Conservation (phyloP, 2,888 invertebrate genomes). For the Rhagium mordax region DNA sequence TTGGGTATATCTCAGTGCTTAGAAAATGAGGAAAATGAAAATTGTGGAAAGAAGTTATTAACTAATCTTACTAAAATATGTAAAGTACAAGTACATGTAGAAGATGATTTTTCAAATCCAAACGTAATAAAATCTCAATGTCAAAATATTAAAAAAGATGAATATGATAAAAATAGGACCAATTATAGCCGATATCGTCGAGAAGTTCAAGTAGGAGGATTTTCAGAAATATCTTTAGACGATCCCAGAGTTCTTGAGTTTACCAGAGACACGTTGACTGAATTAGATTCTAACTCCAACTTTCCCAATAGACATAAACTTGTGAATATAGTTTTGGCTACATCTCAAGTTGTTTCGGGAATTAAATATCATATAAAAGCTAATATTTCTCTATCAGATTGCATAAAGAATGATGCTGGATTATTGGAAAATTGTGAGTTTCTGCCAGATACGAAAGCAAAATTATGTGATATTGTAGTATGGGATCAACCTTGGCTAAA, state of each 20-base stretch:
- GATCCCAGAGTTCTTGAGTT: conserved; percentile 45
- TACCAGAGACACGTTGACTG: conserved; percentile 41
- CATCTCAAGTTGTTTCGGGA: conserved; percentile 55
- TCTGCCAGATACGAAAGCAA: conserved; percentile 52
- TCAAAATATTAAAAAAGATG: conserved; percentile 65
- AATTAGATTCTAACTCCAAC: conserved; percentile 46
- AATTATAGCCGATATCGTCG: conserved; percentile 54
- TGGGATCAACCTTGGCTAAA: conserved; percentile 76
- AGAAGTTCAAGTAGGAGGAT: conserved; percentile 35
- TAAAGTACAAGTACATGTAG: conserved; percentile 70
- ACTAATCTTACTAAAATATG: conserved; percentile 71
- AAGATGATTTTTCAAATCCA: conserved; percentile 67
- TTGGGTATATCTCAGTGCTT: conserved; percentile 70
- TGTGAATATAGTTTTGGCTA: conserved; percentile 50
- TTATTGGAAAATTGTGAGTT: conserved; percentile 44
- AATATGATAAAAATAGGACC: conserved; percentile 56
- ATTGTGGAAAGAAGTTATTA: conserved; percentile 61
- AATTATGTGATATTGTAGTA: conserved; percentile 70
- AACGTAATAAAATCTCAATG: conserved; percentile 73
- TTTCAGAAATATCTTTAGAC: conserved; percentile 36
- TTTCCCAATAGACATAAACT: conserved; percentile 49
- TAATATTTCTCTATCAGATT: conserved; percentile 48
- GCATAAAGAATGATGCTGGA: conserved; percentile 45
- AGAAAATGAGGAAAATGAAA: conserved; percentile 56
- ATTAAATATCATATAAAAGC: conserved; percentile 49